Percentiles rank a stretch among this genome's conserved stretches.
phyloP scores from a whole-genome alignment of 1,140 invertebrate species.

The Leguminivora glycinivorella region DNA sequence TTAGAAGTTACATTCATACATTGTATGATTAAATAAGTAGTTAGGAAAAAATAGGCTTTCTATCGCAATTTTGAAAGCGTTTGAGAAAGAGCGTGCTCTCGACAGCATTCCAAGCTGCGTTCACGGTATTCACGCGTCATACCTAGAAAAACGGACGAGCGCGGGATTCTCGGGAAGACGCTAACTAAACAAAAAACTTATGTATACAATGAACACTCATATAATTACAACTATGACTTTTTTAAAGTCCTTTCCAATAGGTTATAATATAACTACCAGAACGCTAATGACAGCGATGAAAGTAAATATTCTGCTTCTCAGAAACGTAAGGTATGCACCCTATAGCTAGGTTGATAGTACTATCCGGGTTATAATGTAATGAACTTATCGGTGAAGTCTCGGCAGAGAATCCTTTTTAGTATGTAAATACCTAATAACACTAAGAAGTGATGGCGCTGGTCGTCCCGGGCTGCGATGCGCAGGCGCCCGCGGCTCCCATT shows the following conservation, averaged over 20 bases:
- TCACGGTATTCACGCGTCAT: constrained; percentile 52
- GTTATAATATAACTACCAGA: background rate
- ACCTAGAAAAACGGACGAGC: constrained; percentile 57
- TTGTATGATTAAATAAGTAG: no score
- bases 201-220: constrained; percentile 50
- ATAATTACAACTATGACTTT: constrained; percentile 43
- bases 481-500: constrained; percentile 31
- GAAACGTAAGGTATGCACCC: background rate
- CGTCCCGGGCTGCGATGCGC: background rate
- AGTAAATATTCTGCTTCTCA: background rate
- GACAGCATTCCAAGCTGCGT: constrained; percentile 55
- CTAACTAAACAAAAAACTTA: constrained; percentile 53
- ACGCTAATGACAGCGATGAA: constrained; percentile 9
- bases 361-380: background rate
- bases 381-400: background rate
- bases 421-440: constrained; percentile 15
- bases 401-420: background rate
- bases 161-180: constrained; percentile 54
- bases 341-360: background rate
- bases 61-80: constrained; percentile 18
- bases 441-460: constrained; percentile 7
- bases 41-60: constrained; percentile 20
- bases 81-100: constrained; percentile 38
- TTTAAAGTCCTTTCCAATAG: constrained; percentile 13
- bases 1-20: background rate